Percentiles rank a stretch among this genome's conserved stretches.
These are phyloP conservation scores for Lucilia sericata DNA, from an alignment of 1,140 invertebrate genomes.

Conservation along the genomic window DNA sequence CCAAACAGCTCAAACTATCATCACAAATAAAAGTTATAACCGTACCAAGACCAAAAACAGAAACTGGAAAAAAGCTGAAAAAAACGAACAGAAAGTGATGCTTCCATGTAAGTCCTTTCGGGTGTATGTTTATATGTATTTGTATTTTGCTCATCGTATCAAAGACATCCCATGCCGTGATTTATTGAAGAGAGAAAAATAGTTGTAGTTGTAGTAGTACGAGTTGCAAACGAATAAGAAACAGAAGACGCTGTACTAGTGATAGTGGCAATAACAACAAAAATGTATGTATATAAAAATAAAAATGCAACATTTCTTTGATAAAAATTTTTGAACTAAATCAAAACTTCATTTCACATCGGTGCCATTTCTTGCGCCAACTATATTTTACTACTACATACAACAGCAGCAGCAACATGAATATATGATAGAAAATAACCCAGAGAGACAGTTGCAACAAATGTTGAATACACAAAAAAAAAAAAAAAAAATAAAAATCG, in stretches of 20 bases:
- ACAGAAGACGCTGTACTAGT: slow-evolving; percentile 44
- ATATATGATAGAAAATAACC: slow-evolving; percentile 18
- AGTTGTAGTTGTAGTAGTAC: slow-evolving; percentile 50
- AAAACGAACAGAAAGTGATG: slow-evolving; percentile 54
- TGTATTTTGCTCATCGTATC: slow-evolving; percentile 63
- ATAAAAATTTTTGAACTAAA: slow-evolving; percentile 67
- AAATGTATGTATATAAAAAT: not conserved
- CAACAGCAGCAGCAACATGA: not conserved
- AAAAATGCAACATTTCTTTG: slow-evolving; percentile 59
- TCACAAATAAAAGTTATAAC: slow-evolving; percentile 18
- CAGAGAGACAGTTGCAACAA: slow-evolving; percentile 42
- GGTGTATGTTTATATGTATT: not conserved
- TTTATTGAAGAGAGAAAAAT: slow-evolving; percentile 62
- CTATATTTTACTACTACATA: slow-evolving; percentile 1
- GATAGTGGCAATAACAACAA: slow-evolving; percentile 51
- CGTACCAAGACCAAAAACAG: not conserved
- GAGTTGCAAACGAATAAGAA: slow-evolving; percentile 40
- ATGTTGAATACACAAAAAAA: not conserved
- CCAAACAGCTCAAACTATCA: slow-evolving; percentile 13
- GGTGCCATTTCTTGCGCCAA: slow-evolving; percentile 66
- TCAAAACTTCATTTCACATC: slow-evolving; percentile 68
- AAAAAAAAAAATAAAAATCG: not conserved
- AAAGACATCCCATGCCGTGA: slow-evolving; percentile 67
- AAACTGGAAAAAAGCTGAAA: slow-evolving; percentile 3
- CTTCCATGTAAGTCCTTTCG: not conserved